Base-by-base conservation (phyloP, 2,888 invertebrate genomes). In the Thereva unica region DNA sequence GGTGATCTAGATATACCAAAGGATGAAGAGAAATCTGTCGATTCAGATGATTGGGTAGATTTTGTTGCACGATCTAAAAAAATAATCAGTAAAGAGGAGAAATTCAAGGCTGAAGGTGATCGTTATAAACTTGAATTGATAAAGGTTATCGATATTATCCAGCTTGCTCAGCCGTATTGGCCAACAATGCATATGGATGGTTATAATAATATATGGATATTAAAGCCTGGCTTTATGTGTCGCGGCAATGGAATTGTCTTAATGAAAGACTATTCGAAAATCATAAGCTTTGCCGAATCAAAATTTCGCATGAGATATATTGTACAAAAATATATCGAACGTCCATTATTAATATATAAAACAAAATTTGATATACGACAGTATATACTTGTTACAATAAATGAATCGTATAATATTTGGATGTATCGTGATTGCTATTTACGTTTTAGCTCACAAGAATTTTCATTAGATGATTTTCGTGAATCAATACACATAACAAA, bases 361-460 rank as follows among this genome's bases (percentile, higher is more conserved):
- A 93, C 93, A 0, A 95, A 95, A 82, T 95, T 95, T 77, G 95
- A 95, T 76, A 93, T 95, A 70, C 85, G 95, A 6, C 92, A 93
- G 80, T 95, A 94, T 86, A 93, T 93, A 79, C 80, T 95, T 61
- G 67, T 79, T 4, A 89, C 93, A 0, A 92, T 80, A 6, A 70
- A 91, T 47, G 89, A 88, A 72, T 91, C 91, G 0, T 82, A 95
- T 57, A 88, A 89, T 0, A 87, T 95, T 74, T 95, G 93, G 92
- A 87, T 93, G 82, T 95, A 94, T 79, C 89, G 85, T 74, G 87
- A 92, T 74, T 91, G 92, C 75, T 93, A 95, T 75, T 82, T 95
- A 59, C 85, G 94, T 70, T 94, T 95, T 79, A 93, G 94, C 77
- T 92, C 91, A 0, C 90, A 90, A 78, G 89, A 88, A 63, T 95